Conservation (phyloP, 1,140 invertebrate genomes). For the Papilio polyxenes region DNA sequence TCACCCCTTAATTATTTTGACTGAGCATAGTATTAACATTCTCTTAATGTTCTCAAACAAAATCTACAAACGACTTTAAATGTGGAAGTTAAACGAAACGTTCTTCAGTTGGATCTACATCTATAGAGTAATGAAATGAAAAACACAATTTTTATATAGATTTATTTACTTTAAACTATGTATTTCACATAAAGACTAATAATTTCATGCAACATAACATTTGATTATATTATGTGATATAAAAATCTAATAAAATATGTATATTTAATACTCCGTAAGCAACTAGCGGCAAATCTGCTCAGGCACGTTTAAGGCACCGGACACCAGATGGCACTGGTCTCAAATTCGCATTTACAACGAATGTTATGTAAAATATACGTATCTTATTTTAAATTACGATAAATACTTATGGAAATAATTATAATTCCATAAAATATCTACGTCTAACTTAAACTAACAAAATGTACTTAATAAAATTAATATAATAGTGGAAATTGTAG, state of each 20-base stretch:
- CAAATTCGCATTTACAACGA: constrained; percentile 7
- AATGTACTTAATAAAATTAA: constrained; percentile 13
- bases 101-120: no score
- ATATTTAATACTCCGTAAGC: constrained; percentile 60
- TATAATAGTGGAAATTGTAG: constrained; percentile 30
- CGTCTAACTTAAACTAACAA: background rate
- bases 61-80: no score
- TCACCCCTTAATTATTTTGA: no score
- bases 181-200: constrained; percentile 38
- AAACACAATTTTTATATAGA: constrained; percentile 49
- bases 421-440: background rate
- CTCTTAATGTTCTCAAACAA: no score
- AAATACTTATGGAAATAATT: background rate
- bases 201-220: constrained; percentile 50
- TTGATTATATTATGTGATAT: constrained; percentile 39
- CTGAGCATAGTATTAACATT: no score
- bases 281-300: constrained; percentile 50
- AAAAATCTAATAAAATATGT: constrained; percentile 49
- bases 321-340: background rate
- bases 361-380: background rate
- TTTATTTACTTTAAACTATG: constrained; percentile 57
- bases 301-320: constrained; percentile 54
- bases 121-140: background rate
- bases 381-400: background rate
- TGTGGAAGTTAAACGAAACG: no score